phyloP scores from a whole-genome alignment of 1,140 invertebrate species.

The Panagrolaimus sp. region DNA sequence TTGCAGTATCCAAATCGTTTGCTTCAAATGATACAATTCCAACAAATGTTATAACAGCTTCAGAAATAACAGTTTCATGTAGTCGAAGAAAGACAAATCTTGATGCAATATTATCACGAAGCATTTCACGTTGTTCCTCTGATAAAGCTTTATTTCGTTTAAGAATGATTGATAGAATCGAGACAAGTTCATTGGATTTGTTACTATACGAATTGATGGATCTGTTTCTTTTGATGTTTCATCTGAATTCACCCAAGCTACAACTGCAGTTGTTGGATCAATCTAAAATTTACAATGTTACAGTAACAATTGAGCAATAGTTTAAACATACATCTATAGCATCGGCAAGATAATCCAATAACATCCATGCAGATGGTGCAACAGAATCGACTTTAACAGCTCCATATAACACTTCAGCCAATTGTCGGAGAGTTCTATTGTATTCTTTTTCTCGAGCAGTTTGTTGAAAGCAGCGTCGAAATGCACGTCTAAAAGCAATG shows the following conservation, averaged over 20 bases:
- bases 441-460: conserved; percentile 2
- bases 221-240: background rate
- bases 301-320: background rate
- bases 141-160: conserved; percentile 2
- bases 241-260: background rate
- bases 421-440: background rate
- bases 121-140: background rate
- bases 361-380: background rate
- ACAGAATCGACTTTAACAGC: conserved; percentile 1
- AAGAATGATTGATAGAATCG: background rate
- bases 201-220: background rate
- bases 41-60: conserved; percentile 4
- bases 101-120: conserved; percentile 1
- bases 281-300: background rate
- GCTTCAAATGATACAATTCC: background rate
- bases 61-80: background rate
- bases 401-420: background rate
- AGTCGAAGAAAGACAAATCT: conserved; percentile 2
- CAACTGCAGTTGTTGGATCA: background rate
- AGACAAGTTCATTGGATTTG: conserved; percentile 5
- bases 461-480: background rate
- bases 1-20: background rate
- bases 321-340: background rate
- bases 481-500: background rate
- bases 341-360: conserved; percentile 6